phyloP scores from a whole-genome alignment of 2,888 invertebrate species.

The Lobophora halterata region DNA sequence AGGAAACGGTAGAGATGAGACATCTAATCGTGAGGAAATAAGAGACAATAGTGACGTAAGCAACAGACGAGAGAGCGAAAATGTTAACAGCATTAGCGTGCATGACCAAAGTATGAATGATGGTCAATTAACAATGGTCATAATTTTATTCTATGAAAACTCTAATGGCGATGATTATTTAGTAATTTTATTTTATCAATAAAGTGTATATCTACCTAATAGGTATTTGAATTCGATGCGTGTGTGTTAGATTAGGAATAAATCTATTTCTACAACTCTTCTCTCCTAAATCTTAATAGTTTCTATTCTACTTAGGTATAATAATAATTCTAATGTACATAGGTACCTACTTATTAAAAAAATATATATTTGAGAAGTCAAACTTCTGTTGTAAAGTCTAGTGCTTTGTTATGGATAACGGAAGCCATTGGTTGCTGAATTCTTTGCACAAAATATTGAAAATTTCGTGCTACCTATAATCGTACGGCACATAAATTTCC shows the following conservation, averaged over 20 bases:
- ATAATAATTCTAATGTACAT: slow-evolving; percentile 13
- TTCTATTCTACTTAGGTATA: slow-evolving; percentile 25
- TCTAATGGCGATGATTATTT: slow-evolving; percentile 39
- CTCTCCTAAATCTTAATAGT: slow-evolving; percentile 29
- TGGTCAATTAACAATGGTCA: slow-evolving; percentile 65
- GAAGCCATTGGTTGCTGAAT: slow-evolving; percentile 14
- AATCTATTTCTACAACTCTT: slow-evolving; percentile 26
- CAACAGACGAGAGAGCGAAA: slow-evolving; percentile 61
- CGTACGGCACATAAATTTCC: not conserved
- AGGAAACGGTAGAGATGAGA: slow-evolving; percentile 19
- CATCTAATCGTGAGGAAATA: slow-evolving; percentile 32
- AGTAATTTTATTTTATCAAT: slow-evolving; percentile 48
- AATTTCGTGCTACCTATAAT: slow-evolving; percentile 6
- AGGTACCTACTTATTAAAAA: slow-evolving; percentile 1
- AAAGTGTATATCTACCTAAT: no score
- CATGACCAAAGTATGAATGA: slow-evolving; percentile 45
- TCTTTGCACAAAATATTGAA: slow-evolving; percentile 16
- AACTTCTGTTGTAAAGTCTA: slow-evolving; percentile 27
- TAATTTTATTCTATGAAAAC: slow-evolving; percentile 55
- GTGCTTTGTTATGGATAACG: slow-evolving; percentile 3
- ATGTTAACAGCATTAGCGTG: slow-evolving; percentile 38
- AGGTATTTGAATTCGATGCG: slow-evolving; percentile 27
- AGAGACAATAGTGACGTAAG: slow-evolving; percentile 47
- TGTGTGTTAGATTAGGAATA: slow-evolving; percentile 18
- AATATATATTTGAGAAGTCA: slow-evolving; percentile 29